These are phyloP conservation scores for Grus americana DNA, from an alignment of 2,113 vertebrate species.

Conservation along the genomic window DNA sequence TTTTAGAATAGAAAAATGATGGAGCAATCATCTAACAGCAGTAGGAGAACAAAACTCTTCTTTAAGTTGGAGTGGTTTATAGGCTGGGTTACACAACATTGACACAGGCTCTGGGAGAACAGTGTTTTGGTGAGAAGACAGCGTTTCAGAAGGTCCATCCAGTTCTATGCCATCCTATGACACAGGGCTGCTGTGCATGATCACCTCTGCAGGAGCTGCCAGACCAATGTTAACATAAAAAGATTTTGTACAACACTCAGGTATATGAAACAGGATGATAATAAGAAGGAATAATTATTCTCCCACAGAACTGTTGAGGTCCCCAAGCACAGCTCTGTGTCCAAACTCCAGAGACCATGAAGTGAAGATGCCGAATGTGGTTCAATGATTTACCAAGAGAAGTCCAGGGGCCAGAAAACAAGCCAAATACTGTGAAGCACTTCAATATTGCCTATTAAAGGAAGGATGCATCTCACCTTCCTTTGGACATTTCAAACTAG, in stretches of 20 bases:
- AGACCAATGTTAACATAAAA: neutral
- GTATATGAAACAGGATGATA: neutral
- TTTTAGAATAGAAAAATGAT: neutral
- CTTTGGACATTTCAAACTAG: neutral
- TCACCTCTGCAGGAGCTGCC: neutral
- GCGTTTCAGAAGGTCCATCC: neutral
- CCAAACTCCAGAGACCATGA: neutral
- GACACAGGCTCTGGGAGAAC: neutral
- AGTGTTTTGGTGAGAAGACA: neutral
- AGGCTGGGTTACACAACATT: neutral
- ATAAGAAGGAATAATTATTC: neutral
- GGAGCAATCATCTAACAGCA: neutral
- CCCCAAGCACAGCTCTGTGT: neutral
- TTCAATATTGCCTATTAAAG: neutral
- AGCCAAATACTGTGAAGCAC: neutral
- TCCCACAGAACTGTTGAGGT: neutral
- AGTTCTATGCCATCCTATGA: neutral
- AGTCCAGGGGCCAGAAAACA: neutral
- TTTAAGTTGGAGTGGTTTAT: neutral
- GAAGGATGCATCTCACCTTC: neutral
- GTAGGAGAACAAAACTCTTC: neutral
- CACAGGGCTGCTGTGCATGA: neutral
- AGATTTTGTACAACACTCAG: neutral
- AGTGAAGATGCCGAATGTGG: neutral
- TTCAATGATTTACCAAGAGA: neutral